Evolutionary conservation across 35 echinoderm and acorn worm genomes (phyloP).

Genomic region (Lytechinus pictus): DNA sequence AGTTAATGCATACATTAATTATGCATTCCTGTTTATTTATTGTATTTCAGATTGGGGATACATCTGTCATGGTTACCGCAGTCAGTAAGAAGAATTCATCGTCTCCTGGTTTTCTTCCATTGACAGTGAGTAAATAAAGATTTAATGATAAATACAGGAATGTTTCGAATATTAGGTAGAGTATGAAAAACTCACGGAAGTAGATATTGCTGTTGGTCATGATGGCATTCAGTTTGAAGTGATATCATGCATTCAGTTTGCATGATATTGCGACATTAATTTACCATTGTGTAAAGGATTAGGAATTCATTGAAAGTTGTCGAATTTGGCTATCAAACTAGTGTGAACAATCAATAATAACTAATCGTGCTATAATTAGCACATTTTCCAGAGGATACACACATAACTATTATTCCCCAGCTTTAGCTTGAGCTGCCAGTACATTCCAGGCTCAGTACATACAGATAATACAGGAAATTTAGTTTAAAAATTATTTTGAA

Average conservation of each 20-base stretch:
- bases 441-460: too few species aligned
- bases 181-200: neutral
- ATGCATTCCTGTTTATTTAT: neutral
- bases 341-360: too few species aligned
- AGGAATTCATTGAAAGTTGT: too few species aligned
- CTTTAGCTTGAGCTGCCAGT: too few species aligned
- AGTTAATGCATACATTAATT: neutral
- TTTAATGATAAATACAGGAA: neutral
- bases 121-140: slow-evolving; percentile 78
- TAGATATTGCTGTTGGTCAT: neutral
- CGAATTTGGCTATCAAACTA: neutral
- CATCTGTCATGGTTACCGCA: slow-evolving; percentile 95
- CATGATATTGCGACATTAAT: neutral
- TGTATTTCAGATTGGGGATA: slow-evolving; percentile 87
- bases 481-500: too few species aligned
- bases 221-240: neutral
- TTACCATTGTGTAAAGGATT: too few species aligned
- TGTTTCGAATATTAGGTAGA: neutral
- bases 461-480: too few species aligned
- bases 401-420: too few species aligned
- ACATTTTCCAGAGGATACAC: too few species aligned
- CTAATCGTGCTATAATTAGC: too few species aligned
- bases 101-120: slow-evolving; percentile 80
- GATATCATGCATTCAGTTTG: neutral
- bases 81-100: slow-evolving; percentile 84